Conservation (phyloP, 1,140 invertebrate species). For the Leguminivora glycinivorella region DNA sequence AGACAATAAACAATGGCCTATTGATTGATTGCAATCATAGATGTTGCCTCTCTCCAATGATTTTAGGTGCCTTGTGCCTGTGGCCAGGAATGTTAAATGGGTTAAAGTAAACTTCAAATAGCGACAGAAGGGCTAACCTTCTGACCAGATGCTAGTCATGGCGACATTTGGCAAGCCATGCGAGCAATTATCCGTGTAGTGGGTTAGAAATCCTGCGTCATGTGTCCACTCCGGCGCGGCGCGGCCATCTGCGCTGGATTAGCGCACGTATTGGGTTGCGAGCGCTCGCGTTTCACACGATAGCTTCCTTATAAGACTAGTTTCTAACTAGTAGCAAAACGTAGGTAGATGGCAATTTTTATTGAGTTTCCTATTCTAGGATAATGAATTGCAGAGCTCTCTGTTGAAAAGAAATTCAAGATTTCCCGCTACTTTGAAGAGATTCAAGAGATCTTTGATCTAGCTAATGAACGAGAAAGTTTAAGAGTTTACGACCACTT, state of each 20-base stretch:
- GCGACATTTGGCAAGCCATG: conserved; percentile 65
- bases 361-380: background rate
- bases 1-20: conserved; percentile 43
- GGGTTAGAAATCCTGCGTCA: conserved; percentile 69
- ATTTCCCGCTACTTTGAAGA: too few species aligned
- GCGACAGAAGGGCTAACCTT: background rate
- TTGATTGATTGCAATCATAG: conserved; percentile 18
- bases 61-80: background rate
- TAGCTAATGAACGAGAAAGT: background rate
- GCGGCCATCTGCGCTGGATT: conserved; percentile 68
- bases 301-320: conserved; percentile 46
- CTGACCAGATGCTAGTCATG: background rate
- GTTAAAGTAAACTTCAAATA: background rate
- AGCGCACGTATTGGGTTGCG: conserved; percentile 59
- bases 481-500: conserved; percentile 42
- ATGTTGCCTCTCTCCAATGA: background rate
- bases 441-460: background rate
- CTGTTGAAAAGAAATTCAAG: background rate
- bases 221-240: conserved; percentile 40
- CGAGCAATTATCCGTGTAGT: conserved; percentile 71
- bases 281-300: conserved; percentile 52
- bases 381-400: too few species aligned
- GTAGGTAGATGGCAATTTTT: background rate
- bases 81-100: background rate
- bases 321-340: conserved; percentile 38